These are phyloP conservation scores for Hymenopus coronatus DNA, from an alignment of 2,888 invertebrate species.

Conservation along the genomic window DNA sequence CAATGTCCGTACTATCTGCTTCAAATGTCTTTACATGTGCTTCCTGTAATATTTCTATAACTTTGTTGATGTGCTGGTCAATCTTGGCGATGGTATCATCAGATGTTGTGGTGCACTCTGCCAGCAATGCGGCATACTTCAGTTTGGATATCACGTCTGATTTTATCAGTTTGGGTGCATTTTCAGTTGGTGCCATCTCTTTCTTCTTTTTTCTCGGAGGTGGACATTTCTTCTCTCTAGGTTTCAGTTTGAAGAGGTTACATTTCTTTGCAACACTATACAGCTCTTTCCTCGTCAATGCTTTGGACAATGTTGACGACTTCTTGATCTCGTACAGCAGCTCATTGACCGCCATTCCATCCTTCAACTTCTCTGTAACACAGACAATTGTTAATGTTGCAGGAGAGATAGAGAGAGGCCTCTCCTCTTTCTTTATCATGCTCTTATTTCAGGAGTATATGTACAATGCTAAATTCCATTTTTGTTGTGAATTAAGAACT, in stretches of 20 bases:
- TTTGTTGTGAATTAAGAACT: no score
- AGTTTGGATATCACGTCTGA: background rate
- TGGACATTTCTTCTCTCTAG: background rate
- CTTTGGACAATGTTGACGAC: background rate
- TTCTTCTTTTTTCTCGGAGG: background rate
- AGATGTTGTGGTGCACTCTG: background rate
- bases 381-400: background rate
- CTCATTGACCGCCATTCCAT: background rate
- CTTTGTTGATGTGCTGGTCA: background rate
- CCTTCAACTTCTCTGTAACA: background rate
- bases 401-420: no score
- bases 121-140: background rate
- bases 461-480: no score
- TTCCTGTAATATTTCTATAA: background rate
- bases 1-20: background rate
- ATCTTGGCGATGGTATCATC: background rate
- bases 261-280: background rate
- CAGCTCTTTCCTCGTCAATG: background rate
- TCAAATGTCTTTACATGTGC: background rate
- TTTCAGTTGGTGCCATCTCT: background rate
- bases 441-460: no score
- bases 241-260: background rate
- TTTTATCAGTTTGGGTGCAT: background rate
- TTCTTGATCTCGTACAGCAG: background rate
- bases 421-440: no score